Evolutionary conservation across 2,113 vertebrate species (phyloP).

Genomic region (Shinisaurus crocodilurus): DNA sequence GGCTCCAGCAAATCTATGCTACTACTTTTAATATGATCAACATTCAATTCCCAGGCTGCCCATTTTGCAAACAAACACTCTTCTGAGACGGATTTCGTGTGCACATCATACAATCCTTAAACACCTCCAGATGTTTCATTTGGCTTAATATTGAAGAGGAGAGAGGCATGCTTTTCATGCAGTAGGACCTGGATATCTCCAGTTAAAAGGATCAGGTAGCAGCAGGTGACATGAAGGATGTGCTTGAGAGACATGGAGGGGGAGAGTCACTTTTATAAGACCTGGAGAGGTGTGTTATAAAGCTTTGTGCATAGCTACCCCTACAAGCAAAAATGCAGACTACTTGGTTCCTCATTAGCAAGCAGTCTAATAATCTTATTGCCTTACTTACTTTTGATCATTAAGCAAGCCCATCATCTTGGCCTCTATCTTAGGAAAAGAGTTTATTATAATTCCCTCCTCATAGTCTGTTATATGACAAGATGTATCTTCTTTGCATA

Average conservation of each 20-base stretch:
- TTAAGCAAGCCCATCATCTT: conserved; percentile 52
- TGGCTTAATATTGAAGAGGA: too few relatives aligned
- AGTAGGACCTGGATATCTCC: too few relatives aligned
- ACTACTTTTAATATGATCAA: not conserved
- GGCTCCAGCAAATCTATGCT: not conserved
- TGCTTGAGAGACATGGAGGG: too few relatives aligned
- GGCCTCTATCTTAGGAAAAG: conserved; percentile 55
- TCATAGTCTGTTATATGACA: conserved; percentile 6
- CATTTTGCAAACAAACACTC: not conserved
- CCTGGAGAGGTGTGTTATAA: too few relatives aligned
- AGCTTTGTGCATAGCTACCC: not conserved
- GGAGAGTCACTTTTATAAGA: too few relatives aligned
- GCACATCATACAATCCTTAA: not conserved
- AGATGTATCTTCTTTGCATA: conserved; percentile 35
- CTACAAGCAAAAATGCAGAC: conserved; percentile 48
- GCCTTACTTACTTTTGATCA: conserved; percentile 60
- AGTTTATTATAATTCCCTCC: conserved; percentile 51
- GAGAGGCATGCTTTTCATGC: too few relatives aligned
- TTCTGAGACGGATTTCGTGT: not conserved
- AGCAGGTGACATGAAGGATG: too few relatives aligned
- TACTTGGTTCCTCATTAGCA: conserved; percentile 54
- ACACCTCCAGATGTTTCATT: not conserved
- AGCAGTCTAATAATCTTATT: conserved; percentile 23
- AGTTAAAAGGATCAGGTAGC: too few relatives aligned
- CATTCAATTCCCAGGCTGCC: not conserved